Base-by-base conservation (phyloP, 1,140 invertebrate species). In the Conopomorpha cramerella region DNA sequence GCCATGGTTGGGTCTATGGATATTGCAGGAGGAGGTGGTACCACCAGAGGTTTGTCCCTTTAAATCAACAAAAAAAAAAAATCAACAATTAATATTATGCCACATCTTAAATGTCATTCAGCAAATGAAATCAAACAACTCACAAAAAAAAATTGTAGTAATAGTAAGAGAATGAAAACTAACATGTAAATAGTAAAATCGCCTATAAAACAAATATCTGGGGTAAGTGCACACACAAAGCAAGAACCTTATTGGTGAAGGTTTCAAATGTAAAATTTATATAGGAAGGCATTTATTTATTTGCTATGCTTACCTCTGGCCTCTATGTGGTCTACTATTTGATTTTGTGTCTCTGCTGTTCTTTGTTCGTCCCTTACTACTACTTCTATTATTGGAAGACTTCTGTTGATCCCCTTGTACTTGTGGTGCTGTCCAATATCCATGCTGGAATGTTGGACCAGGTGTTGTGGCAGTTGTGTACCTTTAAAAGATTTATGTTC, bases 391-490 rank as follows among this genome's bases (percentile, higher is more conserved):
- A 30, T 36, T 52, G 4, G 29, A n/a, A 2, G 23, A 26, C 3
- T 33, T 11, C 6, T 51, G 43, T 12, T 67, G 56, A 1, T 36
- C 30, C n/a, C n/a, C n/a, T n/a, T n/a, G n/a, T n/a, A n/a, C n/a
- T 40, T 61, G 59, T 3, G 59, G 58, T 12, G 70, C 70, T 3
- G 70, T 74, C 67, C 70, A 74, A 42, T 74, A 74, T 2, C 70
- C 70, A 48, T 74, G 70, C 35, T 74, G 70, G 39, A 72, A 74
- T 27, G 67, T 63, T 3, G 70, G 61, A 7, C 52, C 40, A 8
- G 51, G 39, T 4, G 46, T 50, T n/a, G 49, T 19, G 1, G 51
- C 60, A 8, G 66, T 63, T 30, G 63, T 61, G 28, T 74, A 74
- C 8, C 70, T 74, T 42, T 16, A 3, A 3, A 32, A 11, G 10